phyloP scores from a whole-genome alignment of 2,888 invertebrate genomes.

The Diarsia mendica region DNA sequence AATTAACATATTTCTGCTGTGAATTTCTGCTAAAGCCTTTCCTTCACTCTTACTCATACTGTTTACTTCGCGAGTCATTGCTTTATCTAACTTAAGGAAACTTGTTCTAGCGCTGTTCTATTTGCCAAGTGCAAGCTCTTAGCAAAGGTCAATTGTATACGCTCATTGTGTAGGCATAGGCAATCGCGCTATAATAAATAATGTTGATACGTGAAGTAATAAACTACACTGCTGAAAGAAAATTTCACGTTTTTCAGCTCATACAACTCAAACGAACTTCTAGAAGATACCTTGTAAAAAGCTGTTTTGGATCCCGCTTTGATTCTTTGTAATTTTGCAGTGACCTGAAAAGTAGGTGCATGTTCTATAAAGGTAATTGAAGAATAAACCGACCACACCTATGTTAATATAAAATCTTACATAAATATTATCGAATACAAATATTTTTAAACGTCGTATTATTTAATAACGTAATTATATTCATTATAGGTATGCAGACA shows the following conservation, averaged over 20 bases:
- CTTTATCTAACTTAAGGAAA: conserved; percentile 65
- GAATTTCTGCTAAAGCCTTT: conserved; percentile 79
- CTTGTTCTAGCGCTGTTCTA: conserved; percentile 60
- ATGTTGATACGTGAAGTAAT: conserved; percentile 9
- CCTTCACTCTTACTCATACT: conserved; percentile 81
- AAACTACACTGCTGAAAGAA: background rate
- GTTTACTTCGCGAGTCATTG: conserved; percentile 70
- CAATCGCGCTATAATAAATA: conserved; percentile 7
- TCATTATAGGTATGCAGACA: conserved; percentile 41
- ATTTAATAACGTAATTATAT: conserved; percentile 52
- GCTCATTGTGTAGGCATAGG: conserved; percentile 30
- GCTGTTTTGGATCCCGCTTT: background rate
- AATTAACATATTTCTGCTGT: conserved; percentile 85
- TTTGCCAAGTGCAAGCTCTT: conserved; percentile 53
- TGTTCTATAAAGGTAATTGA: background rate
- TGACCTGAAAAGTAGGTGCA: background rate
- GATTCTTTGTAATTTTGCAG: conserved; percentile 7
- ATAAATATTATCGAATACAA: conserved; percentile 13
- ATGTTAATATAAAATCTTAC: background rate
- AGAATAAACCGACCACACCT: background rate
- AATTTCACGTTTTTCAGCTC: background rate
- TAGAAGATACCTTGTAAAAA: background rate
- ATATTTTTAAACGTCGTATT: conserved; percentile 20
- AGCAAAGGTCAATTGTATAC: conserved; percentile 46
- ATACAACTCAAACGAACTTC: background rate